These are phyloP conservation scores for Eristalis intricaria DNA, from an alignment of 2,888 invertebrate species.

Conservation along the genomic window DNA sequence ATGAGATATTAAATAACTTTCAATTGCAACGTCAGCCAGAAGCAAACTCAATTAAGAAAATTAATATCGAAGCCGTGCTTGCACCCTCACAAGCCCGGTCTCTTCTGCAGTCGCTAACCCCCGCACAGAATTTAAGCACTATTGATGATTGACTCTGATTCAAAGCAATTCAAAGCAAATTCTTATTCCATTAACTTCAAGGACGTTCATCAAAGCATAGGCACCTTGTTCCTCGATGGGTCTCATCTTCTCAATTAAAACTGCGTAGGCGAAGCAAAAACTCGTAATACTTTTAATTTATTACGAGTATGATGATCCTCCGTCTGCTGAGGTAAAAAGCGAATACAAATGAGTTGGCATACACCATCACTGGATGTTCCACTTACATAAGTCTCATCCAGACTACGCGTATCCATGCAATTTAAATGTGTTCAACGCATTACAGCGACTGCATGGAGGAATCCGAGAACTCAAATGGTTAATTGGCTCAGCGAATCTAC, in stretches of 20 bases:
- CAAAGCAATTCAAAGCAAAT: no score
- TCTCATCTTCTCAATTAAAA: background rate
- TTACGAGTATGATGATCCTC: background rate
- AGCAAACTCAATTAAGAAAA: background rate
- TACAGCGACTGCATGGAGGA: background rate
- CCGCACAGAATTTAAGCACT: background rate
- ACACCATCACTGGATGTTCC: background rate
- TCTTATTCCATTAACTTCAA: background rate
- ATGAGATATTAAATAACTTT: background rate
- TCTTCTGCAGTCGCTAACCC: background rate
- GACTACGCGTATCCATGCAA: background rate
- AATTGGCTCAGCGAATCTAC: conserved; percentile 5
- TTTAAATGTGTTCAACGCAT: background rate
- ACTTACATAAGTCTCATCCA: background rate
- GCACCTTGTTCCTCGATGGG: background rate
- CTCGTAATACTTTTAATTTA: background rate
- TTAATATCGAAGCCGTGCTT: background rate
- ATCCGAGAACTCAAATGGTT: background rate
- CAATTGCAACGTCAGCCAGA: background rate
- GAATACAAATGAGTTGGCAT: background rate
- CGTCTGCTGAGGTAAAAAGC: background rate
- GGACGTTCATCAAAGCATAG: background rate
- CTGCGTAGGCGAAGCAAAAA: background rate
- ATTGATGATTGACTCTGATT: background rate
- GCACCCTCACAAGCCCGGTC: background rate